Evolutionary conservation across 92 coral and sea anemone species (phyloP).

Genomic region (Epizoanthus ramosus): DNA sequence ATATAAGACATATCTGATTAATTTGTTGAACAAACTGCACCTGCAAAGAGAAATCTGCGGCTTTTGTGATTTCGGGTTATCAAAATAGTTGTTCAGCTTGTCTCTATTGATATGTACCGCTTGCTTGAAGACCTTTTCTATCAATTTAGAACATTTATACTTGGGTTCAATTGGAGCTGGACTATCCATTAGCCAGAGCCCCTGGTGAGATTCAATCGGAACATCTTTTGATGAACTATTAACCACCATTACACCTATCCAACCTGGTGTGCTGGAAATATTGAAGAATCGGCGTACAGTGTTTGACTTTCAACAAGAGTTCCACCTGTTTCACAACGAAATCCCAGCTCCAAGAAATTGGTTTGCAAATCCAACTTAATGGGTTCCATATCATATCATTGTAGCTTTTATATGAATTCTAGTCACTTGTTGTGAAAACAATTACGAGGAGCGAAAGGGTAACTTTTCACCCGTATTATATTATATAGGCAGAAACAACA

Average conservation of each 20-base stretch:
- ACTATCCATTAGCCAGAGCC: slow-evolving; percentile 19
- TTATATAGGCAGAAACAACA: slow-evolving; percentile 47
- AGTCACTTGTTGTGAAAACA: slow-evolving; percentile 39
- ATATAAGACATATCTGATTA: slow-evolving; percentile 1
- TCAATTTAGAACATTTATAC: slow-evolving; percentile 8
- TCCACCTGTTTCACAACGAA: slow-evolving; percentile 23
- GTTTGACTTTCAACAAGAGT: slow-evolving; percentile 6
- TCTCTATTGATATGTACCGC: slow-evolving; percentile 18
- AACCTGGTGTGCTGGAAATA: slow-evolving; percentile 27
- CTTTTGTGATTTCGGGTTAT: slow-evolving; percentile 17
- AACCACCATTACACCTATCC: slow-evolving; percentile 27
- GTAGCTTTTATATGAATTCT: neutral
- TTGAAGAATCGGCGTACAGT: slow-evolving; percentile 22
- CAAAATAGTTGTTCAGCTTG: slow-evolving; percentile 37
- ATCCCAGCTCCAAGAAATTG: slow-evolving; percentile 2
- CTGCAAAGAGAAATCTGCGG: slow-evolving; percentile 18
- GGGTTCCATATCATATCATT: no score
- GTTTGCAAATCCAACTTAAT: no score
- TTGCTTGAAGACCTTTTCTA: slow-evolving; percentile 1
- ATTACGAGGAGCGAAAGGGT: slow-evolving; percentile 41
- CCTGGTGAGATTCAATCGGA: slow-evolving; percentile 42
- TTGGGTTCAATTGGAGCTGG: slow-evolving; percentile 19
- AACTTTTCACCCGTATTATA: slow-evolving; percentile 48
- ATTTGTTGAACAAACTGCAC: neutral
- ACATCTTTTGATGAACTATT: slow-evolving; percentile 35